Percentiles rank a stretch among this genome's conserved stretches.
phyloP scores from a whole-genome alignment of 2,888 invertebrate genomes.

The Eupithecia subumbrata region DNA sequence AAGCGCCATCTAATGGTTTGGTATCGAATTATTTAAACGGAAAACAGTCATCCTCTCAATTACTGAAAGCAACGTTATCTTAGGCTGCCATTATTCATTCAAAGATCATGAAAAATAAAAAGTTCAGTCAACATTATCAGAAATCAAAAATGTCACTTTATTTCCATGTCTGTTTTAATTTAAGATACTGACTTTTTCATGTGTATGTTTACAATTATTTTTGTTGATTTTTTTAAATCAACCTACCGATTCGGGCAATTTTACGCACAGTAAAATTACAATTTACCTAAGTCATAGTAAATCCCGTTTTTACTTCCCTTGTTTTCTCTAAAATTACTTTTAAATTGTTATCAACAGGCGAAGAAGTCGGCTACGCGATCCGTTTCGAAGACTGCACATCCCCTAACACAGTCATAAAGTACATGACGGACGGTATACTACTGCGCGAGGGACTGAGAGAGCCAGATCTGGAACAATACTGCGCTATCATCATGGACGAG shows the following conservation, averaged over 20 bases:
- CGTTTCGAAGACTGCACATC: slow-evolving; percentile 99
- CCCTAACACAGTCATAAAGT: slow-evolving; percentile 96
- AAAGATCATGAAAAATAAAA: background rate
- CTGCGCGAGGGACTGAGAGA: slow-evolving; percentile 97
- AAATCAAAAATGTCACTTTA: no score
- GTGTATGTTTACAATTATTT: no score
- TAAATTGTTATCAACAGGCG: slow-evolving; percentile 75
- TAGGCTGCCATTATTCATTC: background rate
- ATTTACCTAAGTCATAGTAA: no score
- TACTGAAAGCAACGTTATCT: background rate
- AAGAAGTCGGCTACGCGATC: slow-evolving; percentile 99
- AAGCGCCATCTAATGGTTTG: background rate
- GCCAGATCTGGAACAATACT: slow-evolving; percentile 98
- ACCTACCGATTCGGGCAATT: background rate
- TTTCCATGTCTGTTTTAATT: no score
- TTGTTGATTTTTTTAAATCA: no score
- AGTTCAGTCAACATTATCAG: background rate
- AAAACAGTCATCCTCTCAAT: background rate
- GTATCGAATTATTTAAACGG: background rate
- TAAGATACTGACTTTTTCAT: no score
- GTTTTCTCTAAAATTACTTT: no score
- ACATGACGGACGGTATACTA: slow-evolving; percentile 99
- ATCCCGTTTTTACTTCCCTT: no score
- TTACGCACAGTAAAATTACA: no score
- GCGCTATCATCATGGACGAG: slow-evolving; percentile 99